Evolutionary conservation across 2,113 vertebrate genomes (phyloP), one percentile per base, ranked within the genome.

Genomic region (Pogona vitticeps): DNA sequence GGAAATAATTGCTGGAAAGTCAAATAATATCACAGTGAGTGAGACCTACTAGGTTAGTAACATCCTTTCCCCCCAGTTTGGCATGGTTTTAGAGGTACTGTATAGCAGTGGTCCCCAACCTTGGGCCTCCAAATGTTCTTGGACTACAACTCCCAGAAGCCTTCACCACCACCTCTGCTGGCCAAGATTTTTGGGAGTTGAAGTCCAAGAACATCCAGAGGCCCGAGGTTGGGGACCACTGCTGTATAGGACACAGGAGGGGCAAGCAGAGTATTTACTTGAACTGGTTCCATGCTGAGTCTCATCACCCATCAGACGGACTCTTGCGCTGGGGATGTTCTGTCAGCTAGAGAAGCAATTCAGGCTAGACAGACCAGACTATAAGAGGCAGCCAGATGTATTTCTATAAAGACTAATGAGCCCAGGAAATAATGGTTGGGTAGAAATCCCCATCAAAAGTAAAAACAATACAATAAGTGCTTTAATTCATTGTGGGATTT

Each of bases 401-500:
- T 61, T 18, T 10, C 73, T 38, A 58, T 20, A n/a, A 61, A 75
- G 28, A 84, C 38, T 15, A 28, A 28, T 3, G 1, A 36, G 61
- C 28, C 23, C 21, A 63, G 28, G 58, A 40, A 76, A 76, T 61
- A n/a, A 21, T 63, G 71, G 75, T 75, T 75, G 59, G 26, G 2
- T 65, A 84, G 38, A n/a, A 81, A 81, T 81, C 59, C 59, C 72
- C 83, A 76, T n/a, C 59, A n/a, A 12, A 46, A n/a, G 75, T 18
- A 72, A 59, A n/a, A 42, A 33, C 9, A 76, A 81, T 56, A 33
- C 9, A 76, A 81, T 56, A 28, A 20, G 1, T 31, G 13, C 14
- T 63, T 67, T 28, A 40, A 58, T 28, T 86, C 2, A 78, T 38
- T 38, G 0, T 85, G 94, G 94, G 91, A 73, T 31, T 95, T 94